Evolutionary conservation across 2,113 vertebrate species (phyloP).

Genomic region (Bostrychus sinensis): DNA sequence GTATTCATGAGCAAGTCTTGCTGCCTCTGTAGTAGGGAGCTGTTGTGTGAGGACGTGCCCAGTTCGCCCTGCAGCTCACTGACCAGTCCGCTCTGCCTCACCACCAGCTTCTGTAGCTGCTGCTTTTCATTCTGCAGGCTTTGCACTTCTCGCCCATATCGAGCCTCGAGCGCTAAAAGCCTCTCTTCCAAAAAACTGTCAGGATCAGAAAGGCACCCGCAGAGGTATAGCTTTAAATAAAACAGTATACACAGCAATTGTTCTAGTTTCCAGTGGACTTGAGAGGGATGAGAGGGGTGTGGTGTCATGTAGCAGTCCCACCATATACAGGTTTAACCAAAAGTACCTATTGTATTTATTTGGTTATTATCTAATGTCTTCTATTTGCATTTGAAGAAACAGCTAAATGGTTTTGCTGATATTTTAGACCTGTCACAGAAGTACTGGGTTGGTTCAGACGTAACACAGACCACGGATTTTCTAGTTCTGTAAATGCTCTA

Average conservation of each 20-base stretch:
- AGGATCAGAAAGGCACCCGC: neutral
- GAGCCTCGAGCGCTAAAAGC: slow-evolving; percentile 76
- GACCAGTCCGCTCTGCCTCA: slow-evolving; percentile 75
- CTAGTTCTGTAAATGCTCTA: too few species aligned
- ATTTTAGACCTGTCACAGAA: too few species aligned
- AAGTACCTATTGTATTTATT: too few species aligned
- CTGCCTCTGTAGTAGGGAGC: slow-evolving; percentile 78
- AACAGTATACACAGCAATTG: neutral
- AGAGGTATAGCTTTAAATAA: neutral
- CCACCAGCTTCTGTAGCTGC: slow-evolving; percentile 78
- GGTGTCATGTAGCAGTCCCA: neutral
- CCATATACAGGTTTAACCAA: neutral
- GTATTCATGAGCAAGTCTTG: slow-evolving; percentile 77
- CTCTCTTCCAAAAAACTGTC: slow-evolving; percentile 81
- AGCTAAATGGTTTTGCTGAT: too few species aligned
- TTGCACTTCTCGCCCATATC: slow-evolving; percentile 74
- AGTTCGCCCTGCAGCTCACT: slow-evolving; percentile 78
- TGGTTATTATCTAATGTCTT: too few species aligned
- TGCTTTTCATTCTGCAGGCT: slow-evolving; percentile 76
- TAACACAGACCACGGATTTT: too few species aligned
- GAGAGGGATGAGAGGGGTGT: neutral
- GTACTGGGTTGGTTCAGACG: too few species aligned
- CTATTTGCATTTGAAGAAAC: too few species aligned
- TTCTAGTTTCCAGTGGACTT: slow-evolving; percentile 1
- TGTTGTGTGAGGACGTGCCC: slow-evolving; percentile 73